phyloP scores from a whole-genome alignment of 2,113 vertebrate species.

The Onychorhynchus coronatus region DNA sequence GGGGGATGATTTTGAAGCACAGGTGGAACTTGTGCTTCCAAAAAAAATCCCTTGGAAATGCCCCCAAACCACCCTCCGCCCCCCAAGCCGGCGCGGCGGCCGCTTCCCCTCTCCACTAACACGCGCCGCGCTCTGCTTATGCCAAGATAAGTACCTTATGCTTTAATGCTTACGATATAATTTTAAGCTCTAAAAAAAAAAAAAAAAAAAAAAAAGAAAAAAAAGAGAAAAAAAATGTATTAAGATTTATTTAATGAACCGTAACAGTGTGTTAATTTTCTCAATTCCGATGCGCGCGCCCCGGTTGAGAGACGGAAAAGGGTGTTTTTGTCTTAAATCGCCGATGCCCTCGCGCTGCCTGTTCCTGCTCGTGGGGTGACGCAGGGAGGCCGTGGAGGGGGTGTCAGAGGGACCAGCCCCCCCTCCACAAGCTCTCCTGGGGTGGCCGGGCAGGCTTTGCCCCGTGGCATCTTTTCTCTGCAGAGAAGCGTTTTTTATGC shows the following conservation, averaged over 20 bases:
- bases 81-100: neutral
- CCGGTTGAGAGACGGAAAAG: neutral
- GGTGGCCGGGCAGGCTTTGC: neutral
- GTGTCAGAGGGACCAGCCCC: neutral
- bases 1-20: neutral
- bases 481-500: slow-evolving; percentile 67
- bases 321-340: slow-evolving; percentile 47
- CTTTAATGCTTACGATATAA: slow-evolving; percentile 51
- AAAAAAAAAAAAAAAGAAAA: neutral
- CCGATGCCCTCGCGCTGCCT: neutral
- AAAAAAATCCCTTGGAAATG: neutral
- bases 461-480: slow-evolving; percentile 24
- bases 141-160: slow-evolving; percentile 32
- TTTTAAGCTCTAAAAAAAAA: slow-evolving; percentile 56
- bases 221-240: slow-evolving; percentile 2
- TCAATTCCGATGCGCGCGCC: neutral
- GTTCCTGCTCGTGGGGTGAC: neutral
- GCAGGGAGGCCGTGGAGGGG: neutral
- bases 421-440: neutral
- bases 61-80: neutral
- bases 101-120: slow-evolving; percentile 42
- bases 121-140: slow-evolving; percentile 5
- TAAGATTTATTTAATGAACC: slow-evolving; percentile 57
- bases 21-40: neutral
- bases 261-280: slow-evolving; percentile 41